Base-by-base conservation (phyloP, 2,888 invertebrate genomes). In the Trissonchulus sp. region DNA sequence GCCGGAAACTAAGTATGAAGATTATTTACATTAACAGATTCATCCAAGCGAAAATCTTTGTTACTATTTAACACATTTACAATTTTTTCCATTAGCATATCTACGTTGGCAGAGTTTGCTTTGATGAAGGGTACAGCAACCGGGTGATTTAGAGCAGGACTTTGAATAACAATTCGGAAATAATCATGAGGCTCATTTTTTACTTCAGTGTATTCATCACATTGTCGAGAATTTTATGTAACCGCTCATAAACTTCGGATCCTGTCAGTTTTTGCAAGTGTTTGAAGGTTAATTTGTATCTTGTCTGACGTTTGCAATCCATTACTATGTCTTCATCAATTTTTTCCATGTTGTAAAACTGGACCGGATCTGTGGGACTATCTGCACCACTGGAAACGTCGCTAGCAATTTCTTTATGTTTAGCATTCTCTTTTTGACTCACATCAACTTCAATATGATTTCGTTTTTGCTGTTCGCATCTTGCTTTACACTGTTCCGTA, bases 1-100 rank as follows among this genome's bases (percentile, higher is more conserved):
- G n/a, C n/a, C 8, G 65, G 65, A 65, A 65, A 65, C n/a, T 65
- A 30, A 18, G 65, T 65, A 34, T 65, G 65, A 65, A 65, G 28
- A 65, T 31, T 65, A 65, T 65, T 65, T 30, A 65, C 3, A 15
- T 65, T 3, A 31, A 65, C 15, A 65, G 31, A 30, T 30, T 65
- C 34, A n/a, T n/a, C 65, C 31, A 65, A 65, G 65, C 28, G 34
- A 18, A 65, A 30, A 30, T 34, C 34, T 65, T 65, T 34, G 34
- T 65, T 65, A 65, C 31, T 31, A 34, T 65, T n/a, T 65, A 65
- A 30, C 3, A 34, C 34, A 18, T 30, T 8, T 65, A 31, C 65
- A 15, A 65, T 65, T 65, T 65, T 65, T 18, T 30, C 31, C 34
- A 65, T 31, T 65, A 65, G 31, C 34, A 65, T 65, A 18, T 65